Conservation (phyloP, 2,113 vertebrate genomes). For the Gila orcuttii region DNA sequence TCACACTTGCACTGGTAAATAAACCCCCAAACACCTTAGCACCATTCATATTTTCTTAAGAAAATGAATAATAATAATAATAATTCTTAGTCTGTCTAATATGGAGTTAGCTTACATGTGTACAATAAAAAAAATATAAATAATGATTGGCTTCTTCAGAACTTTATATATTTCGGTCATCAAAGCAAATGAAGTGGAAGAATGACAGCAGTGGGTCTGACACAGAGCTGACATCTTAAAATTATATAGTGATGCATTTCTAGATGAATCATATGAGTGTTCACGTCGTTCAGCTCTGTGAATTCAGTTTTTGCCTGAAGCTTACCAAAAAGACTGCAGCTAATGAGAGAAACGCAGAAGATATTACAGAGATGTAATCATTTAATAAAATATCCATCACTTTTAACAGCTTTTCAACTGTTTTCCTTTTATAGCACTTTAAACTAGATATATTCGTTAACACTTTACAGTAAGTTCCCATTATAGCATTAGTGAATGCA, state of each 20-base stretch:
- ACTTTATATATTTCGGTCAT: not conserved
- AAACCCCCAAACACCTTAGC: not conserved
- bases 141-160: not conserved
- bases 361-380: slow-evolving; percentile 19
- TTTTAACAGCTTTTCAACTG: not conserved
- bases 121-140: not conserved
- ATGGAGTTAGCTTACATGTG: not conserved
- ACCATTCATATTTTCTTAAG: not conserved
- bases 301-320: slow-evolving; percentile 3
- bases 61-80: not conserved
- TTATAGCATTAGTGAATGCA: not conserved
- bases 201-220: slow-evolving; percentile 29
- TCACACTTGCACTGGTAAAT: not conserved
- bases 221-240: slow-evolving; percentile 6
- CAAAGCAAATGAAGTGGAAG: slow-evolving; percentile 16
- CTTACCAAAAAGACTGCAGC: not conserved
- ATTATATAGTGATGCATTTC: not conserved
- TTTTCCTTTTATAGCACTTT: not conserved
- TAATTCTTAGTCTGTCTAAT: not conserved
- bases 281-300: slow-evolving; percentile 10
- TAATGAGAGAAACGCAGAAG: slow-evolving; percentile 15
- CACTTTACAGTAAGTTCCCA: not conserved
- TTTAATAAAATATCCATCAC: slow-evolving; percentile 17
- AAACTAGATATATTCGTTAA: not conserved
- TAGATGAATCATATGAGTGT: slow-evolving; percentile 9